These are phyloP conservation scores for Polymixis lichenea DNA, from an alignment of 2,888 invertebrate species.

Conservation along the genomic window DNA sequence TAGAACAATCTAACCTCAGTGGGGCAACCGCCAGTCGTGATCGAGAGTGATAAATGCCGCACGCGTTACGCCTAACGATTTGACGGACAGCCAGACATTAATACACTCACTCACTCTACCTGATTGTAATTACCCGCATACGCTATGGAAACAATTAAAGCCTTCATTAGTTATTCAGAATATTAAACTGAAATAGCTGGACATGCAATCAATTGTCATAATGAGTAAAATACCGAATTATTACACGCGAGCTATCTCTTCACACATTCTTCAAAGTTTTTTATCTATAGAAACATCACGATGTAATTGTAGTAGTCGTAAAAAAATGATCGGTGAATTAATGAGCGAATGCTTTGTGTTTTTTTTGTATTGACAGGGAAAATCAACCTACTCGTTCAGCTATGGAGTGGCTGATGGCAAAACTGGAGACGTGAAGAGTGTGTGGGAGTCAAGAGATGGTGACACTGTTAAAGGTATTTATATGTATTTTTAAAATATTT, in stretches of 20 bases:
- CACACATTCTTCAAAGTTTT: constrained; percentile 77
- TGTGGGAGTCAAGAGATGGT: constrained; percentile 92
- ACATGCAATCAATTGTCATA: constrained; percentile 84
- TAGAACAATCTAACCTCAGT: constrained; percentile 55
- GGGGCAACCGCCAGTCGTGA: constrained; percentile 67
- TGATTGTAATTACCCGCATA: constrained; percentile 78
- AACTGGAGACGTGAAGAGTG: constrained; percentile 91
- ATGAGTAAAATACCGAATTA: constrained; percentile 83
- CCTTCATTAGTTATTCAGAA: constrained; percentile 84
- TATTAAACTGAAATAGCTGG: constrained; percentile 80
- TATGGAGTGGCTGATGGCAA: constrained; percentile 91
- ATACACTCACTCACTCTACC: constrained; percentile 75
- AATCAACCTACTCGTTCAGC: constrained; percentile 91
- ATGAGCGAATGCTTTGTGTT: constrained; percentile 60
- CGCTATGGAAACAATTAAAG: constrained; percentile 84
- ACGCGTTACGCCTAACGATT: constrained; percentile 73
- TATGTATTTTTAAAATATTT: too few species aligned
- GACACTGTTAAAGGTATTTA: constrained; percentile 90
- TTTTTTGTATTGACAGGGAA: constrained; percentile 84
- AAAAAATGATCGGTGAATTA: constrained; percentile 70
- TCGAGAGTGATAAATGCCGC: constrained; percentile 76
- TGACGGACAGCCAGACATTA: constrained; percentile 77
- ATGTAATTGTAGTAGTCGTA: constrained; percentile 72
- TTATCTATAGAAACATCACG: constrained; percentile 62
- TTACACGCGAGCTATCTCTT: constrained; percentile 84